Evolutionary conservation across 1,140 invertebrate genomes (phyloP).

Genomic region (Panulirus ornatus): DNA sequence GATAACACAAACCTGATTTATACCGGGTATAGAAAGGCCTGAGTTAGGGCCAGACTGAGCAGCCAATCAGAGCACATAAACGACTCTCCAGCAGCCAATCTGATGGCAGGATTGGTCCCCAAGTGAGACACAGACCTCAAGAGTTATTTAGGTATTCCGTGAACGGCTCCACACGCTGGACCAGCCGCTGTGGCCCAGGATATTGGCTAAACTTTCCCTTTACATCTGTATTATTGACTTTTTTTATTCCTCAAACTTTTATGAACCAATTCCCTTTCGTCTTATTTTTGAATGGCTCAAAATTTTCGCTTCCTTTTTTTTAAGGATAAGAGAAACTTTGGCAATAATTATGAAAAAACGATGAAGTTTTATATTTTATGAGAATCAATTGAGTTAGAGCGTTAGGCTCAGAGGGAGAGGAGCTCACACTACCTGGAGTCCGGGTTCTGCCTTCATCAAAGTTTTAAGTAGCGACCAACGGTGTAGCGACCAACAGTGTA

Average conservation of each 20-base stretch:
- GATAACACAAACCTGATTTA: not conserved
- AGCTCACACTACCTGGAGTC: no score
- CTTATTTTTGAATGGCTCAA: no score
- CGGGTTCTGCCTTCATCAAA: no score
- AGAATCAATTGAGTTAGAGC: not conserved
- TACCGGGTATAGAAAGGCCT: not conserved
- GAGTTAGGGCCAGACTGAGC: not conserved
- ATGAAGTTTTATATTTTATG: not conserved
- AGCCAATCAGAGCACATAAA: not conserved
- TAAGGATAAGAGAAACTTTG: no score
- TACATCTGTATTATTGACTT: not conserved
- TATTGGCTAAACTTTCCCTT: not conserved
- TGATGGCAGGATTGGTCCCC: not conserved
- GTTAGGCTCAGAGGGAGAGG: no score
- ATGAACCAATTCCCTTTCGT: no score
- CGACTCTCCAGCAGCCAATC: not conserved
- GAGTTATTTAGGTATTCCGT: not conserved
- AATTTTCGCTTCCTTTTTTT: no score
- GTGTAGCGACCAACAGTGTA: no score
- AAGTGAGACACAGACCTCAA: constrained; percentile 3
- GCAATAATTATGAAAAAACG: no score
- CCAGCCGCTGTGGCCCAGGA: not conserved
- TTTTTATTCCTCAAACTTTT: no score
- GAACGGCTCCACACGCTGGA: not conserved
- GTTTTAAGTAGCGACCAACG: no score